Evolutionary conservation across 2,888 invertebrate species (phyloP), one percentile per base, ranked within the genome.

Genomic region (Drosophila peninsularis): DNA sequence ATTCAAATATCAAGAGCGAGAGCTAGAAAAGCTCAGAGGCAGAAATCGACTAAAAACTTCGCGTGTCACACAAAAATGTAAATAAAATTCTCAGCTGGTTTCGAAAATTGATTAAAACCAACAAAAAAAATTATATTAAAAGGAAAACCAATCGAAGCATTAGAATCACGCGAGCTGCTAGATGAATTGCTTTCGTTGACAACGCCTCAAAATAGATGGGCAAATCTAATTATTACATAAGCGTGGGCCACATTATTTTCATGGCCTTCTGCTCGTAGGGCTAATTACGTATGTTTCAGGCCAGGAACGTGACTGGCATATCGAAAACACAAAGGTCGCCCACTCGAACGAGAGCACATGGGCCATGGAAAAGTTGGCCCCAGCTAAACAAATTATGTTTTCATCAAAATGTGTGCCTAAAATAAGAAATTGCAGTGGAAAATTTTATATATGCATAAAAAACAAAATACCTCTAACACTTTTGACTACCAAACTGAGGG

Each of bases 371-470:
- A 75, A 60, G 11, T 57, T 67, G 5, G 52, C 34, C 19, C 36
- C 45, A 58, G 39, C 56, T 58, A 39, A 65, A 42, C 30, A 64
- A 41, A 65, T 60, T 34, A 19, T 39, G 9, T 44, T 81, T 88
- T 74, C 82, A 69, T 74, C 65, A 88, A 88, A 67, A 47, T 64
- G 61, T 79, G 80, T 82, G 82, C 45, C 45, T 24, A 36, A 70
- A 80, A 56, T 83, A 37, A 53, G 34, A 62, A 60, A 75, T 41
- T 45, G 53, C 52, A 60, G 75, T 65, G 83, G 71, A 82, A 88
- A 85, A 71, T 76, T 70, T 76, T 54, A 10, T 14, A 5, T 13
- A 5, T 14, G 3, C 7, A 3, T 30, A 1, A 49, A 42, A 66
- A 41, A 13, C 17, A 36, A 52, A 52, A 52, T 13, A 37, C 52